Evolutionary conservation across 2,797 vertebrate species (phyloP), one percentile per base, ranked within the genome.

Genomic region (Acanthurus tractus): DNA sequence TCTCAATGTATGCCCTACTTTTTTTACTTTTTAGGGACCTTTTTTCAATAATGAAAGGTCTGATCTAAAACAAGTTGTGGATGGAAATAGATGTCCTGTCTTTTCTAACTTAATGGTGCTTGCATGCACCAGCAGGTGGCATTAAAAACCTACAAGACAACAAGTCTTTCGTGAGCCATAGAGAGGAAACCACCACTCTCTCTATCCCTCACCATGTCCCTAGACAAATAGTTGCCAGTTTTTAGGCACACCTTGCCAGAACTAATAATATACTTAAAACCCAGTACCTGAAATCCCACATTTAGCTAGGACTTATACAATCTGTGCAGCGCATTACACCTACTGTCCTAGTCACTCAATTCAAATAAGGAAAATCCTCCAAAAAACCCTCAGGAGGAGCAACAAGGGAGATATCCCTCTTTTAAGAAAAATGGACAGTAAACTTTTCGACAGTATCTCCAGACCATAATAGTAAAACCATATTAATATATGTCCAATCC

Each of bases 41-140:
- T 8, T 44, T 29, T 29, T 4, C 38, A 40, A 40, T 40, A 40
- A 12, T 8, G 13, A 13, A 58, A 44, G 15, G 23, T 40, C 7
- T 49, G 8, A 1, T 17, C 6, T 20, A 12, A 71, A 66, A 57
- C 2, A 65, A 29, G 1, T 68, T 48, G 17, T 56, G 49, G 49
- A 53, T 36, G 10, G 23, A 6, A 59, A 53, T 17, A 44, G 34
- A 25, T 50, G 5, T 8, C 75, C 17, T 29, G n/a, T 54, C 20
- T 22, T 14, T 14, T 52, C 4, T 50, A 38, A 72, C 42, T 44
- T 68, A 45, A 20, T 56, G 63, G 49, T 78, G 42, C 67, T 20
- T 23, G 6, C 46, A 8, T 64, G 8, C 44, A 86, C 89, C 90
- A 93, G 84, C 45, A 81, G 92, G 77, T 57, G 88, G 88, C 85